These are phyloP conservation scores for Drosophila neonasuta DNA, from an alignment of 2,888 invertebrate genomes.

Conservation along the genomic window DNA sequence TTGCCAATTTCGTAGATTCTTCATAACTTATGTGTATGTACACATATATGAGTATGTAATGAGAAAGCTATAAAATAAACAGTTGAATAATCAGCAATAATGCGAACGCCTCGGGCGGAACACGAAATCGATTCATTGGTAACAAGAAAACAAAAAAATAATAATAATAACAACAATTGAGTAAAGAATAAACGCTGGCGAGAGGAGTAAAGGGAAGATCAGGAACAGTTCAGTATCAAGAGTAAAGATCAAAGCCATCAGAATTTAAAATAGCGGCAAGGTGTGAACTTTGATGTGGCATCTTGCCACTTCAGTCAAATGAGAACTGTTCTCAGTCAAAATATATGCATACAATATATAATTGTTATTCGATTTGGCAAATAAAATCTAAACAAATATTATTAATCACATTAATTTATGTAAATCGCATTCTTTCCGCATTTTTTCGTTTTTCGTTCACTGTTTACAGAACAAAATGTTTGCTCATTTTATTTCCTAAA, in stretches of 20 bases:
- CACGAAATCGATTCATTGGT: conserved; percentile 57
- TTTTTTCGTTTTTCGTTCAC: not conserved
- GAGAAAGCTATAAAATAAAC: conserved; percentile 78
- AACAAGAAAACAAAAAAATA: conserved; percentile 27
- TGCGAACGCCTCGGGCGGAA: conserved; percentile 60
- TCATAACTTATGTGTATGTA: conserved; percentile 11
- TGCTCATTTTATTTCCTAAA: not conserved
- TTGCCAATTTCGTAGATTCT: conserved; percentile 59
- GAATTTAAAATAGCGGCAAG: conserved; percentile 39
- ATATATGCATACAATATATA: conserved; percentile 4
- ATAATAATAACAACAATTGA: conserved; percentile 30
- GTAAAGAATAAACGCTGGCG: not conserved
- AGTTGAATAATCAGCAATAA: conserved; percentile 73
- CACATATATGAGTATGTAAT: conserved; percentile 50
- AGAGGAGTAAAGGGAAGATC: conserved; percentile 7
- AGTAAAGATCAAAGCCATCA: conserved; percentile 59
- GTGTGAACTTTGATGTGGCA: conserved; percentile 68
- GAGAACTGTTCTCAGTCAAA: conserved; percentile 11
- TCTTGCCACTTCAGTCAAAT: conserved; percentile 48
- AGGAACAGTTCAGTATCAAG: conserved; percentile 37
- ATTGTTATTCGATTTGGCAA: conserved; percentile 8
- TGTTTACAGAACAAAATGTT: not conserved
- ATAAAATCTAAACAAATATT: conserved; percentile 15
- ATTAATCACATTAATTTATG: not conserved
- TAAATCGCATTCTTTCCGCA: conserved; percentile 4